Percentiles rank a stretch among this genome's conserved stretches.
These are phyloP conservation scores for Cephus pulcher DNA, from an alignment of 2,888 invertebrate species.

Conservation along the genomic window DNA sequence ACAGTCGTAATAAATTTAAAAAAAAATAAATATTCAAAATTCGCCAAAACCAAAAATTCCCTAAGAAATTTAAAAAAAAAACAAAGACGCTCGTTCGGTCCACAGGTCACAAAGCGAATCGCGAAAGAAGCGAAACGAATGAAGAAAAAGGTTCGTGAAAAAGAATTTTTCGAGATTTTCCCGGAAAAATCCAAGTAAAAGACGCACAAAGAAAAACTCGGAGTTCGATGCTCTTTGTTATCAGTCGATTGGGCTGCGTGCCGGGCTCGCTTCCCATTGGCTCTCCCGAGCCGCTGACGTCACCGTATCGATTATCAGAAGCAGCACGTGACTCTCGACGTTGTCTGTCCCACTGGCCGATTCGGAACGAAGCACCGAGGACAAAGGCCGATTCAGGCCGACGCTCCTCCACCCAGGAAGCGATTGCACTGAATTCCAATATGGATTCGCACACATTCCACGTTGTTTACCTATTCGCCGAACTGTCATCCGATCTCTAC, in stretches of 20 bases:
- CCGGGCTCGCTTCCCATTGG: constrained; percentile 22
- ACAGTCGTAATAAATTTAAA: no score
- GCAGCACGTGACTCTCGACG: constrained; percentile 31
- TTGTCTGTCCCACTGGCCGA: constrained; percentile 24
- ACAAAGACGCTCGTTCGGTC: no score
- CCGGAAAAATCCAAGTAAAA: background rate
- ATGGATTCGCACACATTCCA: no score
- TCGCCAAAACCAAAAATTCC: no score
- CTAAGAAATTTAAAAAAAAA: no score
- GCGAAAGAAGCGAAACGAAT: background rate
- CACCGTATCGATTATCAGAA: constrained; percentile 42
- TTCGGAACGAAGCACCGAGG: constrained; percentile 19
- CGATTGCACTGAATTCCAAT: constrained; percentile 12
- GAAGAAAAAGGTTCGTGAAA: background rate
- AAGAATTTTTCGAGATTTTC: background rate
- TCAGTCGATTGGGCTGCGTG: constrained; percentile 42
- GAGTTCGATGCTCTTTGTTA: constrained; percentile 60
- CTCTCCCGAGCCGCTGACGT: constrained; percentile 35
- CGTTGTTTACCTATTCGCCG: no score
- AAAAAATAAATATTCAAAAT: no score
- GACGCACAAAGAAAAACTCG: constrained; percentile 37
- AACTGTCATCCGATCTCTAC: no score
- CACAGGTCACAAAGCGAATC: background rate
- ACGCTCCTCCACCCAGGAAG: constrained; percentile 25
- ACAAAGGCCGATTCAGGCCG: constrained; percentile 25